A percentile compares a stretch with the other conserved stretches of the same genome.
Evolutionary conservation across 2,888 invertebrate genomes (phyloP).

Genomic region (Pterobdella sp.): DNA sequence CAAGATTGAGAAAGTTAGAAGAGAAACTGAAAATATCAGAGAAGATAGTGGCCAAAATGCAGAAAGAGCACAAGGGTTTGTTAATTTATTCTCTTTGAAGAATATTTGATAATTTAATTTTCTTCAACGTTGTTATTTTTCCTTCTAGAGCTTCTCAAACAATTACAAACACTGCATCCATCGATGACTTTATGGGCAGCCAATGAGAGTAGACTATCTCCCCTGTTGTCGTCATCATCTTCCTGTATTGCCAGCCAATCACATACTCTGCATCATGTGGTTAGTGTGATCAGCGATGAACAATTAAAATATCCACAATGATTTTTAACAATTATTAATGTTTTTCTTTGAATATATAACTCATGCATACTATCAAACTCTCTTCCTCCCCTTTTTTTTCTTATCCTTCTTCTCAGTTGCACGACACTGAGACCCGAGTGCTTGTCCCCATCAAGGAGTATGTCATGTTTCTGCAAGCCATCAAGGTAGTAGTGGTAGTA

Average conservation of each 20-base stretch:
- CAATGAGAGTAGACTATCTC: neutral
- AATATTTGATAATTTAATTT: neutral
- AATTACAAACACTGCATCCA: neutral
- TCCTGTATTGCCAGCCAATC: neutral
- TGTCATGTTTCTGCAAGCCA: constrained; percentile 61
- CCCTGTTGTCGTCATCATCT: neutral
- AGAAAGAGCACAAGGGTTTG: constrained; percentile 38
- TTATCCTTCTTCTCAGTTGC: constrained; percentile 40
- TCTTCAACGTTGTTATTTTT: too few relatives aligned
- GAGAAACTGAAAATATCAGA: constrained; percentile 62
- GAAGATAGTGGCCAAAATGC: constrained; percentile 56
- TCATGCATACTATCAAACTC: neutral
- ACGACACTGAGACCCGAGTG: constrained; percentile 45
- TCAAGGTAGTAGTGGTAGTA: constrained; percentile 52
- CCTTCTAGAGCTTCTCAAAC: neutral
- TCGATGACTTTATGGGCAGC: neutral
- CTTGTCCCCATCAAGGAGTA: constrained; percentile 58
- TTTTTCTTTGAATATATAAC: neutral
- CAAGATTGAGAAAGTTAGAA: constrained; percentile 58
- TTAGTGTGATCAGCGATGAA: neutral
- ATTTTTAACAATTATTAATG: neutral
- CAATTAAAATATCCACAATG: neutral
- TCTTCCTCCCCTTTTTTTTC: constrained; percentile 21
- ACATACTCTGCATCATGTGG: neutral
- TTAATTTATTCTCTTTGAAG: neutral